Conservation (phyloP, 2,113 vertebrate species). For the Bos taurus region ARS-UCD2.0 NC_037344.1:36435501-36436000, state of each 20-base stretch:
- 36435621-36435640: neutral
- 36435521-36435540: neutral
- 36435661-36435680: rapidly evolving
- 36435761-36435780: neutral
- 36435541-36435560: neutral
- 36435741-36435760: neutral
- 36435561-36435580: neutral
- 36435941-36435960: neutral
- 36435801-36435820: neutral
- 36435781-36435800: neutral
- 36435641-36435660: neutral
- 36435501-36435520: neutral
- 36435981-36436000: neutral
- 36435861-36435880: neutral
- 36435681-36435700: neutral
- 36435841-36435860: neutral
- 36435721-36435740: neutral
- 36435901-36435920: neutral
- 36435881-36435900: neutral
- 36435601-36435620: neutral
- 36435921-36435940: neutral
- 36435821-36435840: neutral
- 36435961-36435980: neutral
- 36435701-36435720: neutral
- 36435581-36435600: neutral